These are phyloP conservation scores for Melikaiella ostensackeni DNA, from an alignment of 2,888 invertebrate species.

Conservation along the genomic window DNA sequence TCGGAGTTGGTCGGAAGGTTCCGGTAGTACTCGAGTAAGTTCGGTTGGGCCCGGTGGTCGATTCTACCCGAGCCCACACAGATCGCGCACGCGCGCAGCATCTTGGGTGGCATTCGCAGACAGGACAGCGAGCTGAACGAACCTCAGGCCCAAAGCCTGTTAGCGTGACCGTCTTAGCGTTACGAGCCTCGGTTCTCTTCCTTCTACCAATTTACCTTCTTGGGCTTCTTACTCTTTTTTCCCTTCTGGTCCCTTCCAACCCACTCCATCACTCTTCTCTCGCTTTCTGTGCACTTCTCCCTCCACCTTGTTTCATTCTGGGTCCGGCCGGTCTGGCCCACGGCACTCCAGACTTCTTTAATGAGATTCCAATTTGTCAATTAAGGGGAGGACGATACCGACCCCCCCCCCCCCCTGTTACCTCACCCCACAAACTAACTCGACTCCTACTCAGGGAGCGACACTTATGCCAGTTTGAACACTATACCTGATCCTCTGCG, in stretches of 20 bases:
- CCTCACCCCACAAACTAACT: slow-evolving; percentile 54
- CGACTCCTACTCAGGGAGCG: slow-evolving; percentile 46
- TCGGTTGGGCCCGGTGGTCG: slow-evolving; percentile 70
- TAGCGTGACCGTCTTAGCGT: slow-evolving; percentile 73
- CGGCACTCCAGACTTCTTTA: slow-evolving; percentile 75
- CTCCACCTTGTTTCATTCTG: slow-evolving; percentile 55
- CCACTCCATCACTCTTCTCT: slow-evolving; percentile 56
- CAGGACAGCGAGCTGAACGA: slow-evolving; percentile 67
- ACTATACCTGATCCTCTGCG: slow-evolving; percentile 35
- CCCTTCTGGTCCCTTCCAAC: slow-evolving; percentile 42
- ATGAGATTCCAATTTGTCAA: slow-evolving; percentile 86
- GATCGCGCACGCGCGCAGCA: slow-evolving; percentile 76
- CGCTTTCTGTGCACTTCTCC: slow-evolving; percentile 42
- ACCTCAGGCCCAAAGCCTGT: slow-evolving; percentile 67
- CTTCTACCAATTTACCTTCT: slow-evolving; percentile 43
- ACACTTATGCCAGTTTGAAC: slow-evolving; percentile 40
- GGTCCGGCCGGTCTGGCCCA: slow-evolving; percentile 32
- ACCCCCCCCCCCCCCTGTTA: slow-evolving; percentile 60
- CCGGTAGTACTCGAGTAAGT: slow-evolving; percentile 59
- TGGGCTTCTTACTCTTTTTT: slow-evolving; percentile 49
- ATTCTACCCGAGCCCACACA: slow-evolving; percentile 69
- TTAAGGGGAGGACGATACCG: slow-evolving; percentile 79
- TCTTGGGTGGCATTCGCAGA: slow-evolving; percentile 76
- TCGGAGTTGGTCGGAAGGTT: slow-evolving; percentile 66
- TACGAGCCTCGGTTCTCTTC: slow-evolving; percentile 63